Base-by-base conservation (phyloP, 1,140 invertebrate species). In the Patella vulgata region DNA sequence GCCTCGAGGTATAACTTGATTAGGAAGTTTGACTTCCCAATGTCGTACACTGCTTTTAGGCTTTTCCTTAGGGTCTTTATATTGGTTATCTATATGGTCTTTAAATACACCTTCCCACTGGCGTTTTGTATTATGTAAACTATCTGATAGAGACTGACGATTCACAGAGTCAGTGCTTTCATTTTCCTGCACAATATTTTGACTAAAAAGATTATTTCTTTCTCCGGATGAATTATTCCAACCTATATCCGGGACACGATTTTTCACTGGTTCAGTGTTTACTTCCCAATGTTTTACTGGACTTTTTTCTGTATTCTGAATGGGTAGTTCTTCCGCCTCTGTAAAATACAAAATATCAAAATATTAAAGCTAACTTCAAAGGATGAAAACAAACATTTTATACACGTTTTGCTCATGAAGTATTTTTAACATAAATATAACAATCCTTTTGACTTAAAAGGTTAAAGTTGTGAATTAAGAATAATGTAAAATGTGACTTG, bases 21-120 rank as follows among this genome's bases (percentile, higher is more conserved):
- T 61, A 4, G 75, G 70, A 40, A 80, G 51, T 59, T 74, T 73
- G 0, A 78, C 79, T 47, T 78, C 75, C 79, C 79, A 78, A 33
- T 71, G 71, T 55, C 71, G 62, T 5, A 71, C 73, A 36, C 39
- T 55, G 40, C 40, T 27, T 36, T 28, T 40, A 14, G 27, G n/a
- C 42, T 62, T 48, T 33, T 60, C 46, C 4, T 61, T 42, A 28
- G 5, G 44, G 14, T 14, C 59, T 55, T 19, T 40, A 14, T 25
- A 33, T 59, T 17, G 12, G 56, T 47, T 33, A 55, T 59, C 23
- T 70, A 68, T 40, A 76, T 71, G 36, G 43, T 65, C 56, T 81
- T 36, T 36, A 36, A 36, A 36, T 5, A 14, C 33, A 36, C 33
- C 33, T 36, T 36, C 79, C 79, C 79, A 81, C 66, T 79, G 76